Conservation (phyloP, 2,797 vertebrate genomes). For the Hyperoplus immaculatus region DNA sequence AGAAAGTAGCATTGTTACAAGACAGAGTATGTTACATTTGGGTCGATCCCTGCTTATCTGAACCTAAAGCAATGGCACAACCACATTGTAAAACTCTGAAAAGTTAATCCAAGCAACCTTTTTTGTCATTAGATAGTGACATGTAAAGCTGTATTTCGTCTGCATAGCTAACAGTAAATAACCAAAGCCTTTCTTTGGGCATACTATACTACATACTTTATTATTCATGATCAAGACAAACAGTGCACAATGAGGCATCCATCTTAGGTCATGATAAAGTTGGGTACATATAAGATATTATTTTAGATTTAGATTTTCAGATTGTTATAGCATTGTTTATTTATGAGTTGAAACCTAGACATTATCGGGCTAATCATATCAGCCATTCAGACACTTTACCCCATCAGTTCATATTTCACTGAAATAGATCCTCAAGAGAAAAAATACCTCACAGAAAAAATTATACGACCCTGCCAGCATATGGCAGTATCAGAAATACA, state of each 20-base stretch:
- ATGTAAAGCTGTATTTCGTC: not conserved
- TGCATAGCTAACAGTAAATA: not conserved
- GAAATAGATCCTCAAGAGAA: constrained; percentile 50
- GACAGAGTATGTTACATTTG: too few relatives aligned
- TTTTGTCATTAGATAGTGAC: not conserved
- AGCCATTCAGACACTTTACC: constrained; percentile 48
- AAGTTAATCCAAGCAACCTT: not conserved
- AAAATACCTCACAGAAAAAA: constrained; percentile 17
- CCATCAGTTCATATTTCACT: constrained; percentile 57
- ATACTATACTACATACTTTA: not conserved
- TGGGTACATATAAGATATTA: not conserved
- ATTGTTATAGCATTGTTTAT: constrained; percentile 3
- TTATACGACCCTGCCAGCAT: constrained; percentile 45
- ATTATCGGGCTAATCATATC: constrained; percentile 44
- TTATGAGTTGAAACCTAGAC: constrained; percentile 24
- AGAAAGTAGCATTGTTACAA: too few relatives aligned
- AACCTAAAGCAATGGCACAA: too few relatives aligned
- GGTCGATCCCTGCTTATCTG: too few relatives aligned
- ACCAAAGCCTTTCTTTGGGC: not conserved
- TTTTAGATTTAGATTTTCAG: constrained; percentile 1
- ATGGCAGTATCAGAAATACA: constrained; percentile 65
- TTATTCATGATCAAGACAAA: not conserved
- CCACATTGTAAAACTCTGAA: not conserved
- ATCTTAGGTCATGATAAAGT: too few relatives aligned
- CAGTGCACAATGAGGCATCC: too few relatives aligned